Percentiles rank a stretch among this genome's conserved stretches.
Evolutionary conservation across 35 echinoderm and acorn worm species (phyloP).

Genomic region (Lytechinus pictus): DNA sequence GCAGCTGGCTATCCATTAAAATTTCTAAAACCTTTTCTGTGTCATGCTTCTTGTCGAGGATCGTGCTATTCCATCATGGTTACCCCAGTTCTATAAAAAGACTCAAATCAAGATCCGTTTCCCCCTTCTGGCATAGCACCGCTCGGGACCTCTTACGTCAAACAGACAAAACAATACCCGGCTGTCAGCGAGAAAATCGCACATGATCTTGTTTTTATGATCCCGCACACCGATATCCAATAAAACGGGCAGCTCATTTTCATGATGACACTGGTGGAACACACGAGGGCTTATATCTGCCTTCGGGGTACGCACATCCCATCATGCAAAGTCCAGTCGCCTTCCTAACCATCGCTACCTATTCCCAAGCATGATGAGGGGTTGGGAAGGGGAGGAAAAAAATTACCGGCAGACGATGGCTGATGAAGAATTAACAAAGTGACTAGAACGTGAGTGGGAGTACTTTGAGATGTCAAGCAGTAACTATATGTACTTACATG

Average conservation of each 20-base stretch:
- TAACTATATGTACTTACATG: too few species aligned
- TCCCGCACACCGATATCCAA: neutral
- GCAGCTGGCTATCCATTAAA: too few species aligned
- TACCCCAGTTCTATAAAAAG: neutral
- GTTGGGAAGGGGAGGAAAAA: neutral
- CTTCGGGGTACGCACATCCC: neutral
- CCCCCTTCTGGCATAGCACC: neutral
- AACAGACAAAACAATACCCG: neutral
- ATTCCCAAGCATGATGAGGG: neutral
- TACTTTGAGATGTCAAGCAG: neutral
- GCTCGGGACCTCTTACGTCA: neutral
- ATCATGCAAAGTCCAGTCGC: neutral
- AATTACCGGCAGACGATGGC: neutral
- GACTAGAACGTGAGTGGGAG: neutral
- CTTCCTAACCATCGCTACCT: neutral
- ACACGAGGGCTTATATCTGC: neutral
- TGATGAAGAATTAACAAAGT: constrained; percentile 13
- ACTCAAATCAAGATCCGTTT: neutral
- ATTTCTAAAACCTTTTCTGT: too few species aligned
- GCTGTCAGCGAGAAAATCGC: neutral
- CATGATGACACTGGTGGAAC: neutral
- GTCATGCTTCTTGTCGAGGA: neutral
- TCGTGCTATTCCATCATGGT: neutral
- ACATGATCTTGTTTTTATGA: constrained; percentile 9
- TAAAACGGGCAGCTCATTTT: constrained; percentile 3